Percentiles rank a stretch among this genome's conserved stretches.
phyloP scores from a whole-genome alignment of 2,113 vertebrate genomes.

The Centropus bengalensis region DNA sequence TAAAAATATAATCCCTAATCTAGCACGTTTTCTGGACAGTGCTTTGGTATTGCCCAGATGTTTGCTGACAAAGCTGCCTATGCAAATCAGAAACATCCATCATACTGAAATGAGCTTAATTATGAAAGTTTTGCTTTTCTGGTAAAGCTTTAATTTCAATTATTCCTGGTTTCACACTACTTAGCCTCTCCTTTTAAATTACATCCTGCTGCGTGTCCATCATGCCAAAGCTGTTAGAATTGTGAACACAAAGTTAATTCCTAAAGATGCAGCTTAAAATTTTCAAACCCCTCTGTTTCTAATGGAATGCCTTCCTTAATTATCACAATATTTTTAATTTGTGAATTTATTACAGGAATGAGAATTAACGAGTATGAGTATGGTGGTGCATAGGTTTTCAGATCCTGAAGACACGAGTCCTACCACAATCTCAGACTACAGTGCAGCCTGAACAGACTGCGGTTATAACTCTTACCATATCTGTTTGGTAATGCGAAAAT shows the following conservation, averaged over 20 bases:
- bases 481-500: background rate
- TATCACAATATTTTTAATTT: background rate
- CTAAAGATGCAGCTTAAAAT: background rate
- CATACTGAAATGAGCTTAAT: slow-evolving; percentile 7
- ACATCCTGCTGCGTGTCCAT: background rate
- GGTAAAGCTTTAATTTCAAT: slow-evolving; percentile 19
- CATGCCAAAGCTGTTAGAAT: background rate
- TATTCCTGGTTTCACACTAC: slow-evolving; percentile 14
- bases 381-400: background rate
- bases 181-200: slow-evolving; percentile 16
- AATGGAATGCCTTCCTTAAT: background rate
- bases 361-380: background rate
- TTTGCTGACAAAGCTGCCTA: background rate
- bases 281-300: background rate
- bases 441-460: background rate
- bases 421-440: background rate
- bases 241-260: fast-evolving
- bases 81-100: slow-evolving; percentile 45
- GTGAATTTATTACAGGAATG: background rate
- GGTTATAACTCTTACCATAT: background rate
- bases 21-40: slow-evolving; percentile 57
- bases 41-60: slow-evolving; percentile 57
- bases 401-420: fast-evolving
- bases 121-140: slow-evolving; percentile 32
- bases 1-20: slow-evolving; percentile 55